phyloP scores from a whole-genome alignment of 2,888 invertebrate species.

The Adela reaumurella region DNA sequence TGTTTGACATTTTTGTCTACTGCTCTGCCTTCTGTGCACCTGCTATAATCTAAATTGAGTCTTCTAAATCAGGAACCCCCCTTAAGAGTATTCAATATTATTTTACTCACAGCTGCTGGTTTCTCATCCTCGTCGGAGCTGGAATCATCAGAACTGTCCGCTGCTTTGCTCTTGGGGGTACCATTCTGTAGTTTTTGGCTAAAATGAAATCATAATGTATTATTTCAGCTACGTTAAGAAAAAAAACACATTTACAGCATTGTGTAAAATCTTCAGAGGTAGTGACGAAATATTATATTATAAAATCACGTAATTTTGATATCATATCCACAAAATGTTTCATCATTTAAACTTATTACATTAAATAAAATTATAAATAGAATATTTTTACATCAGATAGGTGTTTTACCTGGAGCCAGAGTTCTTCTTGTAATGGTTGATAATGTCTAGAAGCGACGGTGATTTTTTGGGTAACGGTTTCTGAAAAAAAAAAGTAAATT shows the following conservation, averaged over 20 bases:
- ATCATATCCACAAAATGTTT: not conserved
- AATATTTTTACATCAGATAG: too few relatives aligned
- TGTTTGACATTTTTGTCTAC: too few relatives aligned
- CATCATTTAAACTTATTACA: not conserved
- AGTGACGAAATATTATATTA: not conserved
- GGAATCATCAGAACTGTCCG: conserved; percentile 40
- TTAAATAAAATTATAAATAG: too few relatives aligned
- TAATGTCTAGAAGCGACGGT: conserved; percentile 61
- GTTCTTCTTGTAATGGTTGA: conserved; percentile 53
- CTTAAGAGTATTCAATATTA: too few relatives aligned
- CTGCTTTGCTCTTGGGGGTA: conserved; percentile 26
- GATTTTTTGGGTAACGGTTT: conserved; percentile 60
- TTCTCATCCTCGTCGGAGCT: conserved; percentile 38
- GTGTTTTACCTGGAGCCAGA: conserved; percentile 2
- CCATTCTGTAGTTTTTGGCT: conserved; percentile 21
- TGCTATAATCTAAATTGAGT: too few relatives aligned
- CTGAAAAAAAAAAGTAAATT: conserved; percentile 42
- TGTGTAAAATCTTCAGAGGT: not conserved
- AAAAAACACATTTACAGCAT: not conserved
- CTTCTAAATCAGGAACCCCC: too few relatives aligned
- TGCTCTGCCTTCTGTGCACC: too few relatives aligned
- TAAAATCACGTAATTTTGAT: not conserved
- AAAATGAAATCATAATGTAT: not conserved
- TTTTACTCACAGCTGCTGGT: conserved; percentile 16
- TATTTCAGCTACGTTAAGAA: not conserved